Evolutionary conservation across 2,113 vertebrate species (phyloP), one percentile per base, ranked within the genome.

Genomic region (Lagopus muta): DNA sequence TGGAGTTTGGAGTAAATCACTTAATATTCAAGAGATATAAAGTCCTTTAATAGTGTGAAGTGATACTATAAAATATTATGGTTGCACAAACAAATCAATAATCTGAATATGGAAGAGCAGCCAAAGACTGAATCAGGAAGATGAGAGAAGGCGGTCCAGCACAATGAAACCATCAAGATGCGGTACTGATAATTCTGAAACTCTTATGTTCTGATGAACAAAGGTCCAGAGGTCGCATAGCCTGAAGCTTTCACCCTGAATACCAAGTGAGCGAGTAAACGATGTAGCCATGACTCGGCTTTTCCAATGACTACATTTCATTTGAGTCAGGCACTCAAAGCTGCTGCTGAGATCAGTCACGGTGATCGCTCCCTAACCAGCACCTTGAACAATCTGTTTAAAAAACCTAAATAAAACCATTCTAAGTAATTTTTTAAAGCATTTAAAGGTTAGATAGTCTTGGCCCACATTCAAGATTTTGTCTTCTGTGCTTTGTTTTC

Each of bases 1-100:
- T 13, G 58, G 77, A 62, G 28, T 54, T 47, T 64, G 34, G 70
- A 82, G 60, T 77, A 91, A 89, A 87, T 74, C 42, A 80, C 25
- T 88, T 91, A 82, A 89, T 64, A 89, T 86, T 79, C 67, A 76
- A 82, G 78, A 87, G 78, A 58, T 55, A 85, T 18, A 52, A 92
- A 92, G 58, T 58, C 55, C 42, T 78, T 83, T 89, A 89, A 80
- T 6, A 55, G 67, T 13, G 60, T 74, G 84, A 89, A 80, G 74
- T 42, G 85, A 85, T 88, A 71, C 72, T 48, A 73, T 87, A 89
- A 93, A 93, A 85, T 34, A 92, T 11, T 73, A 82, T 0, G 3
- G 60, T 38, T 92, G 67, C 32, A 55, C 57, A 92, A 95, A 83
- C 65, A 90, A 88, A 92, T 94, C 77, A 67, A 78, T 92, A 78